phyloP scores from a whole-genome alignment of 2,113 vertebrate genomes.

The Heterochromis multidens region DNA sequence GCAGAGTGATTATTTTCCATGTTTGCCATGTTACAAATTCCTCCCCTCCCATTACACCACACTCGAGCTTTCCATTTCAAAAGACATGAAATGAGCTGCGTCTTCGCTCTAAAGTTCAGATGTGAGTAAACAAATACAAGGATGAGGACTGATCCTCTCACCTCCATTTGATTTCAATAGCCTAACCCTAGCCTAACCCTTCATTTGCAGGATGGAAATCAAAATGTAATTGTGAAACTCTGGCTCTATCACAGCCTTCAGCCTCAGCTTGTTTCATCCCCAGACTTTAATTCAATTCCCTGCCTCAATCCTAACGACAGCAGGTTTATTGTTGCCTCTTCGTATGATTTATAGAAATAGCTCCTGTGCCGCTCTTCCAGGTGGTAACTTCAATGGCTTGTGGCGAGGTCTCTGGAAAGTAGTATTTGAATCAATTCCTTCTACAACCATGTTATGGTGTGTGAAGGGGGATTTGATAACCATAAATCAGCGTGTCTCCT shows the following conservation, averaged over 20 bases:
- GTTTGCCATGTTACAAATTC: neutral
- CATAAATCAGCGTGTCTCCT: neutral
- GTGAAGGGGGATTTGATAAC: neutral
- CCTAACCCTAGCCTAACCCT: too few species aligned
- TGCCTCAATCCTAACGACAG: slow-evolving; percentile 27
- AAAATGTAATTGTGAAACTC: slow-evolving; percentile 25
- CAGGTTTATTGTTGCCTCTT: slow-evolving; percentile 28
- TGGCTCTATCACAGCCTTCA: slow-evolving; percentile 13
- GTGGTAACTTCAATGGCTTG: neutral
- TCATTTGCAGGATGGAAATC: neutral
- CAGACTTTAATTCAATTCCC: slow-evolving; percentile 48
- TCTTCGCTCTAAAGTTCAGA: neutral
- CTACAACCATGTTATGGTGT: neutral
- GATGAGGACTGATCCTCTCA: neutral
- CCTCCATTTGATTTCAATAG: neutral
- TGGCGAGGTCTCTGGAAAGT: slow-evolving; percentile 8
- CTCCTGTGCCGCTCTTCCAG: slow-evolving; percentile 9
- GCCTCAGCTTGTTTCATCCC: slow-evolving; percentile 1
- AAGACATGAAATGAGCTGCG: neutral
- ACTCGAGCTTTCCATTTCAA: neutral
- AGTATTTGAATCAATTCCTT: slow-evolving; percentile 14
- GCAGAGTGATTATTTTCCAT: neutral
- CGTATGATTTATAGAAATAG: slow-evolving; percentile 47
- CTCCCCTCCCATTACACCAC: neutral
- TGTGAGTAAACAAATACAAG: neutral